These are phyloP conservation scores for Digitonthophagus gazella DNA, from an alignment of 2,888 invertebrate genomes.

Conservation along the genomic window DNA sequence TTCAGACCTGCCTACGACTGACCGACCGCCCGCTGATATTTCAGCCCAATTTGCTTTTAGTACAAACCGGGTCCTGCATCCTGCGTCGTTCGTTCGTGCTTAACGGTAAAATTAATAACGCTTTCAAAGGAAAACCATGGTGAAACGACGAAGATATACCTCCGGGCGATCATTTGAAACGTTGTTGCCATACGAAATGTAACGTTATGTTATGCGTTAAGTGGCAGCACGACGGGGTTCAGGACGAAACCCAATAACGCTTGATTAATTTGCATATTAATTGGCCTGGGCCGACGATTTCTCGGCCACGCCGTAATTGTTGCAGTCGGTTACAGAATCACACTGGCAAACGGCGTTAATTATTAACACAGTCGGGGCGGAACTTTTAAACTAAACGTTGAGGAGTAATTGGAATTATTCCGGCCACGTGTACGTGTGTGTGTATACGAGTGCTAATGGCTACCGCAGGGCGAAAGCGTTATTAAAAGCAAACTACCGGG, in stretches of 20 bases:
- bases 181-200: neutral
- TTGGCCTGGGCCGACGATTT: conserved; percentile 14
- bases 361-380: conserved; percentile 1
- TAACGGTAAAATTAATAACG: neutral
- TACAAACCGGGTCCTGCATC: neutral
- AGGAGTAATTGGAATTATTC: neutral
- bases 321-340: neutral
- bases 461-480: neutral
- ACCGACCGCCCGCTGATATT: neutral
- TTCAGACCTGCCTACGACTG: neutral
- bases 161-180: too few species aligned
- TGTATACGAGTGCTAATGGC: neutral
- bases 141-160: neutral
- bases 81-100: neutral
- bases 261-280: conserved; percentile 28
- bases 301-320: neutral
- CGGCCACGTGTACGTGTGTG: neutral
- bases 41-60: neutral
- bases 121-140: neutral
- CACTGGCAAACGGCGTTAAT: conserved; percentile 2
- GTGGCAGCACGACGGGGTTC: neutral
- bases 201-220: neutral
- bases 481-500: neutral
- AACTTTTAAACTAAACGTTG: neutral
- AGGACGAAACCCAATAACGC: conserved; percentile 24